phyloP scores from a whole-genome alignment of 2,888 invertebrate genomes.

The Cerceris ruficornis region DNA sequence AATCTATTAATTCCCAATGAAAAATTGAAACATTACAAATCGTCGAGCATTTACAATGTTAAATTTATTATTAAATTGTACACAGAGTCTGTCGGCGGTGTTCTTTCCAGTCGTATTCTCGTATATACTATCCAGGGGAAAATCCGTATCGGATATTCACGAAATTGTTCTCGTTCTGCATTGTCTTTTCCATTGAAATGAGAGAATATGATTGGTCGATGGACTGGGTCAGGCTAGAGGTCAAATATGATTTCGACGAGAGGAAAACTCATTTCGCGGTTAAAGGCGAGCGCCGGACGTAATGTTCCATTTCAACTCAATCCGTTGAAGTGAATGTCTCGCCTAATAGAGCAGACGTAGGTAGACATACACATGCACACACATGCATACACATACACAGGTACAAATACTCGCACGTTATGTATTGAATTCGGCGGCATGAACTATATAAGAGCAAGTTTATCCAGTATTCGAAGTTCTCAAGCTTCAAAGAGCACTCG shows the following conservation, averaged over 20 bases:
- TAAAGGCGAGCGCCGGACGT: slow-evolving; percentile 1
- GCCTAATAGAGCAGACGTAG: slow-evolving; percentile 3
- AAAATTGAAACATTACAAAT: no score
- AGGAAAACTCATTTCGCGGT: slow-evolving; percentile 6
- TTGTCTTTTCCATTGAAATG: slow-evolving; percentile 1
- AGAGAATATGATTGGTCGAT: not conserved
- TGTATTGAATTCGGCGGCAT: slow-evolving; percentile 2
- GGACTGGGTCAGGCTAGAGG: not conserved
- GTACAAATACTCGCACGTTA: no score
- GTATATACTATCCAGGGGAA: not conserved
- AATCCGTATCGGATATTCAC: not conserved
- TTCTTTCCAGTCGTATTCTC: not conserved
- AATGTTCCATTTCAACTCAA: slow-evolving; percentile 7
- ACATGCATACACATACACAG: no score
- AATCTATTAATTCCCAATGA: no score
- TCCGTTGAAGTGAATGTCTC: not conserved
- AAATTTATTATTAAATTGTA: no score
- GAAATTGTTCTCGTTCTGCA: not conserved
- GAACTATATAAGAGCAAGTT: slow-evolving; percentile 1
- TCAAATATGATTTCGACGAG: slow-evolving; percentile 9
- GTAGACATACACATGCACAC: not conserved
- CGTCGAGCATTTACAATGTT: no score
- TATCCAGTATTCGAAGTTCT: slow-evolving; percentile 2
- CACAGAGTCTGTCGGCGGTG: not conserved
- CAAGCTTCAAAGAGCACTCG: not conserved